Evolutionary conservation across 2,113 vertebrate species (phyloP).

Genomic region (Heloderma charlesbogerti): DNA sequence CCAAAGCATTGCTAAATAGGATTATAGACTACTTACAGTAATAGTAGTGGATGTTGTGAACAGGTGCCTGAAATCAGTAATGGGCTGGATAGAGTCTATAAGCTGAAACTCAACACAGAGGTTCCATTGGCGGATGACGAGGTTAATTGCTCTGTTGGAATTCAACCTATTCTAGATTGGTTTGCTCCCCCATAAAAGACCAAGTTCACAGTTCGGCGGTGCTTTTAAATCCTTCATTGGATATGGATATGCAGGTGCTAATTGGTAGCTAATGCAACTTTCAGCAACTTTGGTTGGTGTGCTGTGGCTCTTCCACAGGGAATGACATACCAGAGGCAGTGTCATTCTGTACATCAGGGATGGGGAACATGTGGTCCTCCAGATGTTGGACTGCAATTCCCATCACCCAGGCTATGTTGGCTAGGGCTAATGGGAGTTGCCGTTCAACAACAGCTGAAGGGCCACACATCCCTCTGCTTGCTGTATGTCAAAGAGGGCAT

Average conservation of each 20-base stretch:
- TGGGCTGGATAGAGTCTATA: no score
- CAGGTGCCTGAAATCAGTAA: background rate
- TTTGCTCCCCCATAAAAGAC: background rate
- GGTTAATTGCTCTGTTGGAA: background rate
- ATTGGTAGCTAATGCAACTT: background rate
- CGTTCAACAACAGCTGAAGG: no score
- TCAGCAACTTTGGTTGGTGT: background rate
- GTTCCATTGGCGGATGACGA: background rate
- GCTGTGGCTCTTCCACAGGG: background rate
- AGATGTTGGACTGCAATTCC: no score
- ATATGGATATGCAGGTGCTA: background rate
- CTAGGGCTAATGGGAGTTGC: no score
- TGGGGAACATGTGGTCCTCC: no score
- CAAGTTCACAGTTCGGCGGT: background rate
- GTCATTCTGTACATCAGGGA: background rate
- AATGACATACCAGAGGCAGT: background rate
- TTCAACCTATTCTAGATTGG: background rate
- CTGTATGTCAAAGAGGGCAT: no score
- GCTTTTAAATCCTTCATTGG: background rate
- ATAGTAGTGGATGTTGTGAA: background rate
- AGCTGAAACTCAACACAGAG: background rate
- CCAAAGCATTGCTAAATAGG: constrained; percentile 24
- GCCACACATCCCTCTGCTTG: no score
- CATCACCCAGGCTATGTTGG: no score
- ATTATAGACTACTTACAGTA: background rate